Evolutionary conservation across 2,113 vertebrate genomes (phyloP).

Genomic region (crab-eating macaque (Macaca fascicularis)): DNA sequence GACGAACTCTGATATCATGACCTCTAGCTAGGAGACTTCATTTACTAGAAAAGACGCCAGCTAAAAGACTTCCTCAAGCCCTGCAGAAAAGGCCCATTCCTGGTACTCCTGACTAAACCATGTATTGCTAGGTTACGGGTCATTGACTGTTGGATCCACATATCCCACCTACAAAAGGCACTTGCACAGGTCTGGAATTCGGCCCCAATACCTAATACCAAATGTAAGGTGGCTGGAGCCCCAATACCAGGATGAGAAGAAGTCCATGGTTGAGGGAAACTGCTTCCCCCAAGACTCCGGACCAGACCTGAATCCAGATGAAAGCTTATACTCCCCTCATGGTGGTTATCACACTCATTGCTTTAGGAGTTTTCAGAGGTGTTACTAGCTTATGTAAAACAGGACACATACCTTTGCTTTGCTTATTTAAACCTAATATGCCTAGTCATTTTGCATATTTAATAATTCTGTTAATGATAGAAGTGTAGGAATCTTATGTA

Average conservation of each 20-base stretch:
- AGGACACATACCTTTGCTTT: not conserved
- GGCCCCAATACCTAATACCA: not conserved
- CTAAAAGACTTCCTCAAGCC: not conserved
- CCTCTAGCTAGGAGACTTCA: not conserved
- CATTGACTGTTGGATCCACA: not conserved
- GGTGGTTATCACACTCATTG: not conserved
- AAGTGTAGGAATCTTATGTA: not conserved
- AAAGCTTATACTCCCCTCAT: not conserved
- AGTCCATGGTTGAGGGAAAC: not conserved
- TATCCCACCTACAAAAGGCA: not conserved
- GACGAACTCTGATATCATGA: not conserved
- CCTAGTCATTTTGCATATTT: not conserved
- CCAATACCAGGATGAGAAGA: not conserved
- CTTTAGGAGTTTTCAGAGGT: not conserved
- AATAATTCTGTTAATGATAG: not conserved
- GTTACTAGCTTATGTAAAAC: not conserved
- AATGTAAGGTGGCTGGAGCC: not conserved
- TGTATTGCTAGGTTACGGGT: not conserved
- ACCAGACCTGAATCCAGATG: not conserved
- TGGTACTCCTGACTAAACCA: not conserved
- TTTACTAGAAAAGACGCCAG: not conserved
- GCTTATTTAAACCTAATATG: not conserved
- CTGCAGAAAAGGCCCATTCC: not conserved
- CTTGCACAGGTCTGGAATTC: not conserved
- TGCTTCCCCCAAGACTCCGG: not conserved